These are phyloP conservation scores for Melanotaenia duboulayi DNA, from an alignment of 2,113 vertebrate genomes.

Conservation along the genomic window DNA sequence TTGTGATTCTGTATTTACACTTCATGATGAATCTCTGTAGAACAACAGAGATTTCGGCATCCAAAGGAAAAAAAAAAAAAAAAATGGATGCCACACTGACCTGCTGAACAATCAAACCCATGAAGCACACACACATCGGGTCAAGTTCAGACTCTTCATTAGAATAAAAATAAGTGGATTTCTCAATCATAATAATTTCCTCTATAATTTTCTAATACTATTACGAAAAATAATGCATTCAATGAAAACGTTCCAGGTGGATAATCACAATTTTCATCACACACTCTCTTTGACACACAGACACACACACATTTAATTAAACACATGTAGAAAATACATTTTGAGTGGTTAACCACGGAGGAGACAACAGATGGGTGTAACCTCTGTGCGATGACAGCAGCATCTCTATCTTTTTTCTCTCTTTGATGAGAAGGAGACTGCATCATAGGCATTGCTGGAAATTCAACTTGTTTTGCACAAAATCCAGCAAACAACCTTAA, in stretches of 20 bases:
- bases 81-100: constrained; percentile 39
- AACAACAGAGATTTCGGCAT: constrained; percentile 63
- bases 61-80: constrained; percentile 27
- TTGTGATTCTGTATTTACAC: constrained; percentile 78
- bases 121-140: constrained; percentile 29
- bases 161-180: constrained; percentile 69
- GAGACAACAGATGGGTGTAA: constrained; percentile 51
- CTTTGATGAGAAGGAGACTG: constrained; percentile 28
- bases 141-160: constrained; percentile 57
- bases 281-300: constrained; percentile 16
- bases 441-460: constrained; percentile 24
- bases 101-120: constrained; percentile 44
- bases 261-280: constrained; percentile 17
- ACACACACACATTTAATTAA: constrained; percentile 11
- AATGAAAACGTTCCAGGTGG: constrained; percentile 53
- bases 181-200: constrained; percentile 60
- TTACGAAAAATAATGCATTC: constrained; percentile 70
- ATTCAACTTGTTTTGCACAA: constrained; percentile 11
- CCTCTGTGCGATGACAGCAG: constrained; percentile 71
- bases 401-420: constrained; percentile 40
- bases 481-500: constrained; percentile 16
- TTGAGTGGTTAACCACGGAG: constrained; percentile 77
- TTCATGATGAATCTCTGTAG: constrained; percentile 66
- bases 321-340: constrained; percentile 64
- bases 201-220: constrained; percentile 68